Evolutionary conservation across 2,113 vertebrate genomes (phyloP), one percentile per base, ranked within the genome.

Genomic region (Otis tarda): DNA sequence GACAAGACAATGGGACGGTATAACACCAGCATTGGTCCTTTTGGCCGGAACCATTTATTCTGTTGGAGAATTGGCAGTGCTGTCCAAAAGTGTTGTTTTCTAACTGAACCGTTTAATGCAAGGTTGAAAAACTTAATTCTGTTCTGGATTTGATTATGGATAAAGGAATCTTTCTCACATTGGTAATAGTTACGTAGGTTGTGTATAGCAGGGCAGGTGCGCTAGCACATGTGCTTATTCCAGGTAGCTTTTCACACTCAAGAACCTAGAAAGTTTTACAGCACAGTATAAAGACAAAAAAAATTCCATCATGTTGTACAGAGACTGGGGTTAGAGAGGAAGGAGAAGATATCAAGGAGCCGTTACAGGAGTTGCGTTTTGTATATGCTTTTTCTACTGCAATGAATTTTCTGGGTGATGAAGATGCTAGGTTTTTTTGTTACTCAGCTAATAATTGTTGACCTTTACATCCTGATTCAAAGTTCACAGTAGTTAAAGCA

Each of bases 11-110:
- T 2, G 3, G 9, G 13, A 31, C 12, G 19, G 14, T 67, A 6
- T 65, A 31, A 37, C 45, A 60, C 18, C 21, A 31, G 14, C 0
- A 0, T 63, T 55, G 10, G 25, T 71, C 33, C 12, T 70, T 45
- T 91, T 47, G 45, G 22, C 14, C 24, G 52, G 52, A 76, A 24
- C 37, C 4, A 5, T 77, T 87, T 84, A 15, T 78, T 61, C 28
- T 68, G 15, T 47, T 4, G 4, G 87, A 60, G 41, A 87, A 41
- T 23, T 60, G 52, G 5, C 57, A 71, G 28, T 47, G 12, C 49
- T 85, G 9, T 81, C 37, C 27, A 63, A 55, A 81, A 67, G 17
- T 17, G 8, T 4, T 76, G 13, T 90, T 89, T 21, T 91, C 23
- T 64, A 47, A 9, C 14, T 68, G 11, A 68, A 10, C n/a, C 3